phyloP scores from a whole-genome alignment of 2,888 invertebrate species.

The Cynaeus angustus region DNA sequence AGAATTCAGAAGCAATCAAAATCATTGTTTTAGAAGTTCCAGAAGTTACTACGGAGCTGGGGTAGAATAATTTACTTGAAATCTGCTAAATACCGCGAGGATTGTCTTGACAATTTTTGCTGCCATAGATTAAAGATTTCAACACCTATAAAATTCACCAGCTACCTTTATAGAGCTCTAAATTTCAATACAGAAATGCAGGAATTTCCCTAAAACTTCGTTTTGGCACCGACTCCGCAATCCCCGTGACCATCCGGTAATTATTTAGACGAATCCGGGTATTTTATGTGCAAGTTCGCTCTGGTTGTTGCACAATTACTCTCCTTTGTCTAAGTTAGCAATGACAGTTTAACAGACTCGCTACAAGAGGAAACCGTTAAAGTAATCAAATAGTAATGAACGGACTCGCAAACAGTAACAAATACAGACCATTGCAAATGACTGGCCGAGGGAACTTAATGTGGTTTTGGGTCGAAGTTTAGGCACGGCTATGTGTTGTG shows the following conservation, averaged over 20 bases:
- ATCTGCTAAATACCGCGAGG: conserved; percentile 68
- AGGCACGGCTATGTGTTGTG: conserved; percentile 9
- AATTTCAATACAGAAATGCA: too few relatives aligned
- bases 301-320: conserved; percentile 47
- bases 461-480: conserved; percentile 38
- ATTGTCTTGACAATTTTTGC: conserved; percentile 57
- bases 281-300: conserved; percentile 36
- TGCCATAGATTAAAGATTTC: not conserved
- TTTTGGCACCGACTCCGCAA: too few relatives aligned
- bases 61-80: conserved; percentile 66
- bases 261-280: conserved; percentile 37
- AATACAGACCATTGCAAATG: conserved; percentile 47
- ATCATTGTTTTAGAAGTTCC: conserved; percentile 67
- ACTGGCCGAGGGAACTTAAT: conserved; percentile 40
- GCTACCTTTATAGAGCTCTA: too few relatives aligned
- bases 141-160: not conserved
- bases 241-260: conserved; percentile 16
- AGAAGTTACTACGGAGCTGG: conserved; percentile 60
- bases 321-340: conserved; percentile 48
- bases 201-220: too few relatives aligned
- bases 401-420: conserved; percentile 49
- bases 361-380: conserved; percentile 45
- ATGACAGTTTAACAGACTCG: conserved; percentile 51
- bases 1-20: conserved; percentile 66
- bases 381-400: conserved; percentile 52